Conservation (phyloP, 2,888 invertebrate species). For the Andrena hattorfiana region DNA sequence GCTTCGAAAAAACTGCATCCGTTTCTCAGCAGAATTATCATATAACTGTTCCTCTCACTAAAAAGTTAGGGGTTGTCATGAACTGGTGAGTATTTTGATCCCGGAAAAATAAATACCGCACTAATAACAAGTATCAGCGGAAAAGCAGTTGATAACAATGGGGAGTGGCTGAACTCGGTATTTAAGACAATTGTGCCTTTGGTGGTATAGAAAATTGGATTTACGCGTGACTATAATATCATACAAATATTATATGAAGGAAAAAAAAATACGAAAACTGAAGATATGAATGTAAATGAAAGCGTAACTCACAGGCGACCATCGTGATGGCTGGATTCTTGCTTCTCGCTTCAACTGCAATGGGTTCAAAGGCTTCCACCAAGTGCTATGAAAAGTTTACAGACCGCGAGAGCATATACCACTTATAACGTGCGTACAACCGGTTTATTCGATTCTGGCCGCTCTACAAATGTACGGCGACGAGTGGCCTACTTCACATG, state of each 20-base stretch:
- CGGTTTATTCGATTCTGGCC: too few species aligned
- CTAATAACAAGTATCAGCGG: slow-evolving; percentile 1
- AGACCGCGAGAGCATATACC: slow-evolving; percentile 14
- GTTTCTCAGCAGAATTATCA: neutral
- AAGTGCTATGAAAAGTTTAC: slow-evolving; percentile 36
- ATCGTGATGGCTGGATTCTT: slow-evolving; percentile 58
- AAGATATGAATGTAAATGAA: slow-evolving; percentile 30
- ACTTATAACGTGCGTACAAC: too few species aligned
- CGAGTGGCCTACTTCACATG: too few species aligned
- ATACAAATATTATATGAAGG: slow-evolving; percentile 2
- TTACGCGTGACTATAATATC: neutral
- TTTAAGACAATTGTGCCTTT: neutral
- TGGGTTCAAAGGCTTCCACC: slow-evolving; percentile 34
- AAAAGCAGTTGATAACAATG: slow-evolving; percentile 4
- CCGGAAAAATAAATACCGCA: neutral
- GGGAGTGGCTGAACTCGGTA: slow-evolving; percentile 36
- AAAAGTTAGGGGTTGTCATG: neutral
- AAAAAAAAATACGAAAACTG: neutral
- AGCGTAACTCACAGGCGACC: slow-evolving; percentile 70
- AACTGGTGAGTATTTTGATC: neutral
- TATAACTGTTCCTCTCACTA: neutral
- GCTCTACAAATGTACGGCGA: too few species aligned
- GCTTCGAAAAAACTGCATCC: neutral
- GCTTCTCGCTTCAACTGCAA: slow-evolving; percentile 36
- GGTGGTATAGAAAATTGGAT: neutral